Evolutionary conservation across 2,888 invertebrate species (phyloP), one percentile per base, ranked within the genome.

Genomic region (Spodoptera picta): DNA sequence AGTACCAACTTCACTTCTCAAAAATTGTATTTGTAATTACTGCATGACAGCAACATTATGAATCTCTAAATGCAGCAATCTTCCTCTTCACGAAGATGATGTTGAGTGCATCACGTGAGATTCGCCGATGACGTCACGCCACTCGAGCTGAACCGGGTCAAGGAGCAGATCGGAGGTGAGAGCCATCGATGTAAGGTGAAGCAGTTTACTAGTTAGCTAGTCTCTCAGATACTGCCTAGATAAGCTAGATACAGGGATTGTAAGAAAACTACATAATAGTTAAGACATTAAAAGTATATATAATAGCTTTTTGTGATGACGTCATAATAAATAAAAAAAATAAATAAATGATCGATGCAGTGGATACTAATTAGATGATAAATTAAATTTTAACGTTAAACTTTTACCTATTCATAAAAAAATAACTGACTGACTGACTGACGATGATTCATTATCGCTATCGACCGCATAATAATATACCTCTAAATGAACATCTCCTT

Each of bases 101-200:
- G 45, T 53, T 24, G 23, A 69, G 64, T 60, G 69, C 52, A 59
- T 52, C 59, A 44, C 52, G 60, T 48, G 54, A 69, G 64, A 53
- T 49, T 51, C 42, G 46, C 6, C 48, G 45, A 42, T 64, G 69
- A 69, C 60, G 69, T 69, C 69, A 69, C 45, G 14, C 41, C 50
- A 10, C 68, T 64, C n/a, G 47, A 52, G 51, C 12, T 60, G 36
- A 69, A 57, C 53, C 64, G 64, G 69, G 69, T 69, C 65, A 69
- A 69, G 69, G 23, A 64, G 56, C 56, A 46, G 51, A 62, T 61
- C 51, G 57, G 54, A 54, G 57, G 48, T 56, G 54, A 67, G 63
- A 44, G 63, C 67, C 58, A 63, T 72, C 72, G 71, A 71, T 67
- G 58, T 71, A n/a, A 64, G 63, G 63, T 67, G 51, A 57, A 67